These are phyloP conservation scores for Homalodisca vitripennis DNA, from an alignment of 1,140 invertebrate species.

Conservation along the genomic window DNA sequence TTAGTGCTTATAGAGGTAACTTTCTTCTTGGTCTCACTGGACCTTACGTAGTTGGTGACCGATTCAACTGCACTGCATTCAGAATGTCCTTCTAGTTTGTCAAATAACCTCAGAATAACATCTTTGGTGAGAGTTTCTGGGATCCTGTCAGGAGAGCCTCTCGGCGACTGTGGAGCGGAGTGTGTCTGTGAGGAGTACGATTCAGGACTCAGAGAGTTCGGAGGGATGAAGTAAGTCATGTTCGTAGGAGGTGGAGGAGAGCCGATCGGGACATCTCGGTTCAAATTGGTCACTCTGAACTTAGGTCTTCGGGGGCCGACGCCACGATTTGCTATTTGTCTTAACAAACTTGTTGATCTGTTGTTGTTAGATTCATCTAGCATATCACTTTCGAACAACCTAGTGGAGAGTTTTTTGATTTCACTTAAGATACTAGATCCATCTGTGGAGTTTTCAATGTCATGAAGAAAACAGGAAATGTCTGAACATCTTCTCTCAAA, in stretches of 20 bases:
- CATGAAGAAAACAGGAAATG: conserved; percentile 61
- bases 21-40: neutral
- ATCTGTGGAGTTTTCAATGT: conserved; percentile 51
- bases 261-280: conserved; percentile 41
- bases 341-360: conserved; percentile 38
- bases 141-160: conserved; percentile 29
- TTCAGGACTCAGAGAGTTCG: neutral
- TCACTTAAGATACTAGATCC: conserved; percentile 71
- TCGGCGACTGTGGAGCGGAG: conserved; percentile 33
- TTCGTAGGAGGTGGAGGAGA: conserved; percentile 38
- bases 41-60: neutral
- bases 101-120: conserved; percentile 65
- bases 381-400: conserved; percentile 63
- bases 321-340: conserved; percentile 31
- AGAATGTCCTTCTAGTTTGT: conserved; percentile 41
- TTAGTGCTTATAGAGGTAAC: conserved; percentile 2
- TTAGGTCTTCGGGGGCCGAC: conserved; percentile 37
- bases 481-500: conserved; percentile 73
- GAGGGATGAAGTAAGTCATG: conserved; percentile 34
- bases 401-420: conserved; percentile 75
- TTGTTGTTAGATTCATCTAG: conserved; percentile 56
- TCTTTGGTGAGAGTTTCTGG: conserved; percentile 47
- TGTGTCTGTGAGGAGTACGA: conserved; percentile 29
- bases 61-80: neutral
- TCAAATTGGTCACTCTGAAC: conserved; percentile 40